Base-by-base conservation (phyloP, 2,797 vertebrate species). In the Anniella stebbinsi region DNA sequence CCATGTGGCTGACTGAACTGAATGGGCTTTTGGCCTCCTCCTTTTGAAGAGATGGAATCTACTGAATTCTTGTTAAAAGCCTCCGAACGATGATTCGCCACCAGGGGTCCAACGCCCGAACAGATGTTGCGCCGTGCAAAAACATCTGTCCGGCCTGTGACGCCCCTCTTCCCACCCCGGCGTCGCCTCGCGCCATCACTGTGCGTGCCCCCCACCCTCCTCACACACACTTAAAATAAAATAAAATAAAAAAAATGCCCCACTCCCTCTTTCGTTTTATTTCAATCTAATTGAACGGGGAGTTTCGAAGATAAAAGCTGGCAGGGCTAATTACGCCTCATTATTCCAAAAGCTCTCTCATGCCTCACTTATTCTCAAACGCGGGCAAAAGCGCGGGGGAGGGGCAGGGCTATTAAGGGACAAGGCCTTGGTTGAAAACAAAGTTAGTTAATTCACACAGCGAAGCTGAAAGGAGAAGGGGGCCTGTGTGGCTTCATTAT, bases 291-390 rank as follows among this genome's bases (percentile, higher is more conserved):
- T 94, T 92, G 89, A 93, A 88, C 45, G 84, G 83, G 84, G 63
- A 89, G 28, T 73, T 51, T 30, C 81, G 90, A 63, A 92, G 92
- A 95, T 91, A 94, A 94, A 94, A 94, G 93, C 91, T 91, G 92
- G 77, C 93, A 86, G 91, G 93, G 93, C 93, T 95, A 95, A 95
- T 95, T 94, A 94, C 86, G 76, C 91, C 95, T 95, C 93, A 91
- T 95, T 94, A 95, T 95, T 90, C 90, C 92, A 63, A 88, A 86
- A 91, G 91, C 91, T 91, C 92, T 86, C 93, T 93, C 92, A 94
- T 84, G 92, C 95, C 94, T 94, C 92, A 92, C 92, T 95, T 95
- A 69, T 76, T 86, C 92, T 84, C 76, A 93, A 91, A 93, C 30
- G 87, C 36, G 0, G 4, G 90, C 73, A 60, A 92, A 86, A 91